Evolutionary conservation across 2,888 invertebrate genomes (phyloP).

Genomic region (Protophormia terraenovae): DNA sequence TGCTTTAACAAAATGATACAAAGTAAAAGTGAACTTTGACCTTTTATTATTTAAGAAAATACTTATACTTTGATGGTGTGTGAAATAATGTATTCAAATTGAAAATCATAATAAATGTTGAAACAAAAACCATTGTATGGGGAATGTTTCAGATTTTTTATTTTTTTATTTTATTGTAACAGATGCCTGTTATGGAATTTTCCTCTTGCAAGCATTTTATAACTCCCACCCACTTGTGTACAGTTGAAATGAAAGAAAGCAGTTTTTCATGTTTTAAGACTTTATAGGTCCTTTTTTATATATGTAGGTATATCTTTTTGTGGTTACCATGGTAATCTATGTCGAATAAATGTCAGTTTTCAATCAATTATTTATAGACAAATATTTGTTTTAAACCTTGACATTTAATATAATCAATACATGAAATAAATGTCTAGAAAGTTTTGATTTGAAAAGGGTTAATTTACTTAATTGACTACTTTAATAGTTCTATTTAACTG

Average conservation of each 20-base stretch:
- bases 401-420: neutral
- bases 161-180: neutral
- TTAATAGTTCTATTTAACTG: too few relatives aligned
- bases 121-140: neutral
- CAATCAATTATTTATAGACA: neutral
- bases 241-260: neutral
- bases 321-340: neutral
- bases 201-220: neutral
- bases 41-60: neutral
- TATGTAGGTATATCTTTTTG: too few relatives aligned
- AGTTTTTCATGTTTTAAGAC: too few relatives aligned
- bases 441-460: neutral
- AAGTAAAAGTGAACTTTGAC: slow-evolving; percentile 22
- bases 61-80: neutral
- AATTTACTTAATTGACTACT: too few relatives aligned
- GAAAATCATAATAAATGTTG: neutral
- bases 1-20: neutral
- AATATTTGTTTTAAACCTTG: neutral
- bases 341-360: neutral
- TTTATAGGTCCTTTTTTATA: neutral
- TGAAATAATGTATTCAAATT: neutral
- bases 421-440: neutral
- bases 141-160: neutral
- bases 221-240: neutral
- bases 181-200: neutral